These are phyloP conservation scores for Percopsis omiscomaycus DNA, from an alignment of 2,797 vertebrate species.

Conservation along the genomic window DNA sequence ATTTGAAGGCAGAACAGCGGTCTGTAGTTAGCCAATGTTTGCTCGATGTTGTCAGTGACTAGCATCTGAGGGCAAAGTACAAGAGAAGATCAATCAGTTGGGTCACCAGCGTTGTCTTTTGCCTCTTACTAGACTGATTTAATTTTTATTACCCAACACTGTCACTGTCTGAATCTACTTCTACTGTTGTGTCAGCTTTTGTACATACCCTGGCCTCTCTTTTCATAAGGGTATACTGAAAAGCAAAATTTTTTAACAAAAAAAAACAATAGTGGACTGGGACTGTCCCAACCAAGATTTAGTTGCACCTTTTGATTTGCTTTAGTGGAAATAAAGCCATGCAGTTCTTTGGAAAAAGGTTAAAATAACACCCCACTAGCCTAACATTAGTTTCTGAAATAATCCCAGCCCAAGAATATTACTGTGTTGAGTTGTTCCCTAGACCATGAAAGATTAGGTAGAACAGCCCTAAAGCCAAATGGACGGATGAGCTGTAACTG, in stretches of 20 bases:
- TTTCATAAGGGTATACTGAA: no score
- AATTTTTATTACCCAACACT: slow-evolving; percentile 16
- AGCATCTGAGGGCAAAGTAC: slow-evolving; percentile 53
- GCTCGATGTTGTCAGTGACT: slow-evolving; percentile 15
- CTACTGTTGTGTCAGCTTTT: not conserved
- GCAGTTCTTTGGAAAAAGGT: not conserved
- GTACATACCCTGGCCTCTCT: no score
- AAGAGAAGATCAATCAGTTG: slow-evolving; percentile 51
- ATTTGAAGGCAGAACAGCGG: no score
- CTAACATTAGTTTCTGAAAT: slow-evolving; percentile 17
- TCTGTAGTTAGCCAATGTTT: not conserved
- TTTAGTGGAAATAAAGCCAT: not conserved
- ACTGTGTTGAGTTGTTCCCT: slow-evolving; percentile 9
- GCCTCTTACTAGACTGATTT: slow-evolving; percentile 8
- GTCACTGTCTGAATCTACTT: not conserved
- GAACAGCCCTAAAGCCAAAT: slow-evolving; percentile 34
- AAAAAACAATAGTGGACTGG: not conserved
- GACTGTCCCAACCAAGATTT: not conserved
- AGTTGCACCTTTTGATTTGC: slow-evolving; percentile 6
- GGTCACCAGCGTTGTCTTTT: slow-evolving; percentile 21
- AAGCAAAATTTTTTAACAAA: no score
- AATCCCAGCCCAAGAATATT: not conserved
- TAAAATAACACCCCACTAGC: slow-evolving; percentile 2
- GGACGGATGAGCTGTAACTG: slow-evolving; percentile 50
- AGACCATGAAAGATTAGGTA: not conserved